Evolutionary conservation across 2,888 invertebrate genomes (phyloP), one percentile per base, ranked within the genome.

Genomic region (Drosophila nr. perissopoda): DNA sequence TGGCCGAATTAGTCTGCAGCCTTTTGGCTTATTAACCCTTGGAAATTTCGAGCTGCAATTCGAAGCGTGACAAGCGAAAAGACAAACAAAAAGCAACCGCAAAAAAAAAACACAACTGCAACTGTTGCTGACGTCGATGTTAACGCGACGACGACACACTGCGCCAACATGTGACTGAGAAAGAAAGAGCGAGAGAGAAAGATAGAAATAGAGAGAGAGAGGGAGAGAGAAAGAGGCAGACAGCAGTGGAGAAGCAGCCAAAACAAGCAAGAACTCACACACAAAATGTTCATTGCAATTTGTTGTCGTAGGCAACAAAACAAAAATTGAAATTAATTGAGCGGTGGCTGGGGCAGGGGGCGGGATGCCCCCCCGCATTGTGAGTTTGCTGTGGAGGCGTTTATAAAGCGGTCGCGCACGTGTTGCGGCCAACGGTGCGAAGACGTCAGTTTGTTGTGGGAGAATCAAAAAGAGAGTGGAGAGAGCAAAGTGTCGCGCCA

Each of bases 81-180:
- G 25, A 56, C 46, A 56, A 36, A 18, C 29, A 59, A 74, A 70
- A 65, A 63, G 42, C 52, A 79, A 67, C 58, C 63, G 61, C 64
- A 69, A 73, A 61, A 64, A 52, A 34, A 67, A 60, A 18, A 34
- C 48, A 53, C 36, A 57, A 40, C 31, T 61, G 59, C 40, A 36
- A 53, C 57, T 57, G 72, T 72, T 68, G 64, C 64, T 75, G 70
- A 59, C 66, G 68, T 67, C 70, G 82, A 51, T 54, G 58, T 29
- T 36, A 56, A 54, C 56, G 77, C 60, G 70, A 62, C 77, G 38
- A 54, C 80, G 85, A 71, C 81, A 83, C 83, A 73, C 76, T 78
- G 88, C 84, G 73, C 65, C 70, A 87, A 85, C 85, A 86, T 86
- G 89, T 86, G 89, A 86, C 89, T 59, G 65, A 29, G 42, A 34